Evolutionary conservation across 2,888 invertebrate species (phyloP).

Genomic region (Oscheius sp.): DNA sequence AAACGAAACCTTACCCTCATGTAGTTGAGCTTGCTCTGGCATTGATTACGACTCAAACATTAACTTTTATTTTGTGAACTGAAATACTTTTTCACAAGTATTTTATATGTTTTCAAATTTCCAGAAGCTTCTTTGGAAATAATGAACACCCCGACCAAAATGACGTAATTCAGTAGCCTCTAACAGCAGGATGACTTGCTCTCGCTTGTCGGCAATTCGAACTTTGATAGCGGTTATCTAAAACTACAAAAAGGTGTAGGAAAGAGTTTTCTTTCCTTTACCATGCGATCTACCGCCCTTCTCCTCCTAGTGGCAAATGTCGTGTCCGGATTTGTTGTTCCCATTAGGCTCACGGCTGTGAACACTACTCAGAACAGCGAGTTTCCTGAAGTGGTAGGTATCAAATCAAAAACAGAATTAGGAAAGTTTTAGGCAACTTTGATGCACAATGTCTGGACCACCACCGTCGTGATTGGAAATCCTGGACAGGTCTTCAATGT

Average conservation of each 20-base stretch:
- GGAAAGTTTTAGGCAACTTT: neutral
- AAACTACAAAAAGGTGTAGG: conserved; percentile 25
- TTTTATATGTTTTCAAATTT: too few species aligned
- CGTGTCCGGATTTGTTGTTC: conserved; percentile 4
- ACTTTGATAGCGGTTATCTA: conserved; percentile 4
- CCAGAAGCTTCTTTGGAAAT: too few species aligned
- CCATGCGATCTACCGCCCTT: conserved; percentile 11
- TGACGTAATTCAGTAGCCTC: too few species aligned
- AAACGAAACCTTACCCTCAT: too few species aligned
- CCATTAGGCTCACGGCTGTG: neutral
- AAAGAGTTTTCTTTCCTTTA: neutral
- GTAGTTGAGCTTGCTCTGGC: too few species aligned
- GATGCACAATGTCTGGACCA: conserved; percentile 19
- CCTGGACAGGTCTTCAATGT: conserved; percentile 23
- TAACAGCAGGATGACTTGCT: neutral
- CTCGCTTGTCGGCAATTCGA: neutral
- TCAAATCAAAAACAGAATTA: neutral
- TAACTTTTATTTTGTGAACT: too few species aligned
- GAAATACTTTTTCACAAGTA: too few species aligned
- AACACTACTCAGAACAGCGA: conserved; percentile 2
- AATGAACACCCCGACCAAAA: neutral
- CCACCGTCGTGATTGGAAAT: conserved; percentile 27
- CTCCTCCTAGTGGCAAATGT: neutral
- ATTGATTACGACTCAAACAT: too few species aligned
- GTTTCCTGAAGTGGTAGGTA: neutral